Conservation (phyloP, 2,113 vertebrate species). For the Tangachromis dhanisi region DNA sequence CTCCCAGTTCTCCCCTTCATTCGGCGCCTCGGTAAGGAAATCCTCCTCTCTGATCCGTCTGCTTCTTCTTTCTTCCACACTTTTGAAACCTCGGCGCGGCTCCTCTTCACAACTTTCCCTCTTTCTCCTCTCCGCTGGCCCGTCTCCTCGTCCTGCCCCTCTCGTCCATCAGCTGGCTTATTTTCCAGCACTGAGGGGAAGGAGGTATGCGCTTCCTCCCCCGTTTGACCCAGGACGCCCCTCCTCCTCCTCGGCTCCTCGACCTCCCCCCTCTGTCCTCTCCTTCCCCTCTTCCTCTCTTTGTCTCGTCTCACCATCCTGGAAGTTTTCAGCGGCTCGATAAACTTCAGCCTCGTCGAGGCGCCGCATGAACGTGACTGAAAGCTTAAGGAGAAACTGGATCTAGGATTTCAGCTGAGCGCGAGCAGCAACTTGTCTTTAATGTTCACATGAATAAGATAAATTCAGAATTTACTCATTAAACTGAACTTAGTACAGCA, state of each 20-base stretch:
- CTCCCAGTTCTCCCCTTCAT: neutral
- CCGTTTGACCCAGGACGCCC: constrained; percentile 4
- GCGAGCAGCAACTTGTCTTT: neutral
- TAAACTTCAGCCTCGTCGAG: neutral
- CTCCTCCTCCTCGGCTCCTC: constrained; percentile 11
- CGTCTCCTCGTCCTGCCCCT: neutral
- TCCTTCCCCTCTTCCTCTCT: constrained; percentile 45
- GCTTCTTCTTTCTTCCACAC: neutral
- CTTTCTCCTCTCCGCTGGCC: neutral
- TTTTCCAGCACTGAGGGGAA: constrained; percentile 3
- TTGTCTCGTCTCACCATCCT: constrained; percentile 48
- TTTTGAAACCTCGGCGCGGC: neutral
- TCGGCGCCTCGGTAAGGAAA: neutral
- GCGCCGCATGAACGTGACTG: neutral
- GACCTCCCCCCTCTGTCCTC: neutral
- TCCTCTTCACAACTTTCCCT: neutral
- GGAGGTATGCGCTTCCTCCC: constrained; percentile 45
- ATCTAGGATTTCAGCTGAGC: neutral
- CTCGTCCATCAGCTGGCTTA: constrained; percentile 6
- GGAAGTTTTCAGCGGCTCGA: neutral
- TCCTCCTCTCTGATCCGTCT: neutral
- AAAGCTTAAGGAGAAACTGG: neutral
- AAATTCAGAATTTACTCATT: neutral
- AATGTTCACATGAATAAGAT: fast-evolving
- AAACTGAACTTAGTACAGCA: neutral